phyloP scores from a whole-genome alignment of 2,888 invertebrate genomes.

The Drosophila robusta region DNA sequence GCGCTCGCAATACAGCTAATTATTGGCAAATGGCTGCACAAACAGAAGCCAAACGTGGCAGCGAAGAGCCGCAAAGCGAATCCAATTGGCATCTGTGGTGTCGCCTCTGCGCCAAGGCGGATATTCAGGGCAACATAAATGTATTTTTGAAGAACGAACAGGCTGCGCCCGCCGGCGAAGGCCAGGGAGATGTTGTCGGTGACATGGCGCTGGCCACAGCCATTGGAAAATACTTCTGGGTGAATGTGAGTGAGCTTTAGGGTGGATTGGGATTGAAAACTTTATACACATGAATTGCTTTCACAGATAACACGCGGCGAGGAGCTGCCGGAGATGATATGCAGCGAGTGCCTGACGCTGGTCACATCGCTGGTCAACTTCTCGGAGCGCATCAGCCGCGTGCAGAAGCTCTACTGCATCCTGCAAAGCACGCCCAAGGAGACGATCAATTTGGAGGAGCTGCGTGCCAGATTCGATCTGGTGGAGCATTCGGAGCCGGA shows the following conservation, averaged over 20 bases:
- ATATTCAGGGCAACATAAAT: slow-evolving; percentile 70
- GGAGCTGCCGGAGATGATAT: slow-evolving; percentile 77
- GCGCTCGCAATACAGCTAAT: neutral
- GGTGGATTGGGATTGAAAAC: neutral
- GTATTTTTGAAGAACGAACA: slow-evolving; percentile 69
- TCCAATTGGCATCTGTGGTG: slow-evolving; percentile 75
- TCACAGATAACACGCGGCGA: slow-evolving; percentile 72
- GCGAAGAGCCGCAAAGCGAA: neutral
- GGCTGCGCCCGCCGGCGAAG: neutral
- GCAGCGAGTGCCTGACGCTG: slow-evolving; percentile 75
- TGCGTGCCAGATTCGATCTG: slow-evolving; percentile 65
- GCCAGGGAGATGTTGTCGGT: neutral
- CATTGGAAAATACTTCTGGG: slow-evolving; percentile 80
- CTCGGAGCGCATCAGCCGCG: slow-evolving; percentile 77
- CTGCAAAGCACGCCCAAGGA: slow-evolving; percentile 54
- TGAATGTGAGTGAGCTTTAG: slow-evolving; percentile 67
- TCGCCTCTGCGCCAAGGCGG: slow-evolving; percentile 78
- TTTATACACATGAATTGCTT: neutral
- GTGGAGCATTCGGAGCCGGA: slow-evolving; percentile 49
- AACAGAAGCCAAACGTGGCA: neutral
- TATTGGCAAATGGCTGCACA: slow-evolving; percentile 26
- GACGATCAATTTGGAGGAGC: slow-evolving; percentile 44
- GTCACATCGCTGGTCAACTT: slow-evolving; percentile 77
- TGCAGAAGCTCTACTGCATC: slow-evolving; percentile 80
- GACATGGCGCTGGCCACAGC: slow-evolving; percentile 71